A percentile compares a stretch with the other conserved stretches of the same genome.
Evolutionary conservation across 2,797 vertebrate species (phyloP).

Genomic region (Zenarchopterus dispar): DNA sequence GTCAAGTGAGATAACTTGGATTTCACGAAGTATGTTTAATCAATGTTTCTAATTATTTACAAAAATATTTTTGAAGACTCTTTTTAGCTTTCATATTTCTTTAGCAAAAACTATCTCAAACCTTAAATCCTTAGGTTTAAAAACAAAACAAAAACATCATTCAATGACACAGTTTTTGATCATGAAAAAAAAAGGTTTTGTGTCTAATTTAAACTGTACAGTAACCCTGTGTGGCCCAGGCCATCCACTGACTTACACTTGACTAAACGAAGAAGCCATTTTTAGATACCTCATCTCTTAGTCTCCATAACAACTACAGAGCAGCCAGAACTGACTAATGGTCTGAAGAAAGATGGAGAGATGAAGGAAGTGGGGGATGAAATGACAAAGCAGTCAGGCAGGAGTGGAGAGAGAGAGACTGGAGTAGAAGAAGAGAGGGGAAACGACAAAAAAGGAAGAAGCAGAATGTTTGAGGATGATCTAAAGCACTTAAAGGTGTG

Average conservation of each 20-base stretch:
- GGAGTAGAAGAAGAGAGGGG: constrained; percentile 9
- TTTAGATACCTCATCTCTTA: constrained; percentile 43
- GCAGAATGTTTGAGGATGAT: constrained; percentile 2
- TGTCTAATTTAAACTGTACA: no score
- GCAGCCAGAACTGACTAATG: constrained; percentile 60
- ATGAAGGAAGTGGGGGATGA: constrained; percentile 35
- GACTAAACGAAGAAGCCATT: constrained; percentile 60
- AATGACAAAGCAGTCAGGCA: constrained; percentile 32
- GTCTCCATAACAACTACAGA: constrained; percentile 70
- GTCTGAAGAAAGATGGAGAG: constrained; percentile 52
- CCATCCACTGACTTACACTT: constrained; percentile 29
- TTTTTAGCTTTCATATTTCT: no score
- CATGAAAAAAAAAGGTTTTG: no score
- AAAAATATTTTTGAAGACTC: no score
- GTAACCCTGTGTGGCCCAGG: no score
- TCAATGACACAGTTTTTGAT: no score
- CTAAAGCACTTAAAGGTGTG: constrained; percentile 45
- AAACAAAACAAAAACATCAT: no score
- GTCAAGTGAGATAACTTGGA: no score
- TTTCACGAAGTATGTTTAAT: no score
- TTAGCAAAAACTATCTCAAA: no score
- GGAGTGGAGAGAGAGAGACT: constrained; percentile 4
- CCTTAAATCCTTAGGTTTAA: no score
- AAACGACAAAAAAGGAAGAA: constrained; percentile 1
- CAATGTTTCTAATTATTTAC: no score